A percentile compares a stretch with the other conserved stretches of the same genome.
phyloP scores from a whole-genome alignment of 37 sponge, comb jelly and placozoan genomes.

The Chondrosia reniformis region DNA sequence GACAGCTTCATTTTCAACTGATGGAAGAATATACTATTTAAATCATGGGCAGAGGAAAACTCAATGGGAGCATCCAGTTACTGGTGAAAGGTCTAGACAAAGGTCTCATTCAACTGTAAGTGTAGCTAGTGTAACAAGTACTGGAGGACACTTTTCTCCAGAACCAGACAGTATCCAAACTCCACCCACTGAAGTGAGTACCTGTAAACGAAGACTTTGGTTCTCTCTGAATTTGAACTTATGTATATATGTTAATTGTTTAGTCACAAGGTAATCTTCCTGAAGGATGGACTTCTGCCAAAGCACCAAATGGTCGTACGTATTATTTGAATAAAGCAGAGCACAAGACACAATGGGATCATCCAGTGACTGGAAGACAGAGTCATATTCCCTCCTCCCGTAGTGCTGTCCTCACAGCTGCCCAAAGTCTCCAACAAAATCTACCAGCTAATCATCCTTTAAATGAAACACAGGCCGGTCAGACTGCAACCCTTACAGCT shows the following conservation, averaged over 20 bases:
- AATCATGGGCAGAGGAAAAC: conserved; percentile 9
- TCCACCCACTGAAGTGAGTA: too few relatives aligned
- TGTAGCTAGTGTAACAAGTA: too few relatives aligned
- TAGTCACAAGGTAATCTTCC: too few relatives aligned
- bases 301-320: neutral
- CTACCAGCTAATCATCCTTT: neutral
- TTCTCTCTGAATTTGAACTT: too few relatives aligned
- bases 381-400: too few relatives aligned
- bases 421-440: too few relatives aligned
- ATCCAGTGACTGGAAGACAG: neutral
- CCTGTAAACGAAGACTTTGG: too few relatives aligned
- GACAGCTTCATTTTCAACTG: neutral
- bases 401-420: too few relatives aligned
- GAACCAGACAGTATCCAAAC: too few relatives aligned
- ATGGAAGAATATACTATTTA: conserved; percentile 28
- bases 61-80: conserved; percentile 9
- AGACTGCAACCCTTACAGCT: neutral
- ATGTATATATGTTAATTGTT: too few relatives aligned
- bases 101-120: neutral
- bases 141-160: too few relatives aligned
- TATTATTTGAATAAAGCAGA: conserved; percentile 1
- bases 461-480: neutral
- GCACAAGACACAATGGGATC: neutral
- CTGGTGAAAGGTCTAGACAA: neutral
- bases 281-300: neutral